These are phyloP conservation scores for Champsocephalus esox DNA, from an alignment of 2,797 vertebrate species.

Conservation along the genomic window DNA sequence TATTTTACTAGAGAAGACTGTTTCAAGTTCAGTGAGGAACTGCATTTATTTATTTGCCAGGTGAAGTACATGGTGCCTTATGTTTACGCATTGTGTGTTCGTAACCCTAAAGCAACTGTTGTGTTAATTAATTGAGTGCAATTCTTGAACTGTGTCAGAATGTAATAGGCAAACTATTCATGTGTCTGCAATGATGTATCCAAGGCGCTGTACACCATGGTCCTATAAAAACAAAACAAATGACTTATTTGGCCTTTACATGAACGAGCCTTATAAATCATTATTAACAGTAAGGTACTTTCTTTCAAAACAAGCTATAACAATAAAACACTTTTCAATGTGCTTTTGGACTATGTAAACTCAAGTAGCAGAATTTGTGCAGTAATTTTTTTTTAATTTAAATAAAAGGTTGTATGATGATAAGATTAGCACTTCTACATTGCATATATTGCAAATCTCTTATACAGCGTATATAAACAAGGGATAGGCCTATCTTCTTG, in stretches of 20 bases:
- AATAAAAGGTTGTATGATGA: too few relatives aligned
- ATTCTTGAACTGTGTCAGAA: neutral
- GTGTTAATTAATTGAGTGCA: neutral
- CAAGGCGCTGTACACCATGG: neutral
- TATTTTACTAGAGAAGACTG: neutral
- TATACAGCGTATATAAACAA: neutral
- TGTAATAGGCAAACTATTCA: neutral
- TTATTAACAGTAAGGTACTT: neutral
- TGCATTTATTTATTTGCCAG: conserved; percentile 30
- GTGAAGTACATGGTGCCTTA: neutral
- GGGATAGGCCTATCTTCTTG: neutral
- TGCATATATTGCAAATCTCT: neutral
- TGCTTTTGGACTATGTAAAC: neutral
- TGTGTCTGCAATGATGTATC: neutral
- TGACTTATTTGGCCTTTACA: neutral
- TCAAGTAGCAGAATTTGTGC: neutral
- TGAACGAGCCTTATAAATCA: neutral
- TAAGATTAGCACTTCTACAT: neutral
- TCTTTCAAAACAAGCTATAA: neutral
- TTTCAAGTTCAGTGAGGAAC: neutral
- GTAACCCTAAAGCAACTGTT: neutral
- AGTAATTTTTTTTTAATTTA: neutral
- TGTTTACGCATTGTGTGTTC: neutral
- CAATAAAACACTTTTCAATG: neutral
- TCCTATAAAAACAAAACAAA: neutral